Evolutionary conservation across 2,888 invertebrate genomes (phyloP), one percentile per base, ranked within the genome.

Genomic region (Limnephilus marmoratus): DNA sequence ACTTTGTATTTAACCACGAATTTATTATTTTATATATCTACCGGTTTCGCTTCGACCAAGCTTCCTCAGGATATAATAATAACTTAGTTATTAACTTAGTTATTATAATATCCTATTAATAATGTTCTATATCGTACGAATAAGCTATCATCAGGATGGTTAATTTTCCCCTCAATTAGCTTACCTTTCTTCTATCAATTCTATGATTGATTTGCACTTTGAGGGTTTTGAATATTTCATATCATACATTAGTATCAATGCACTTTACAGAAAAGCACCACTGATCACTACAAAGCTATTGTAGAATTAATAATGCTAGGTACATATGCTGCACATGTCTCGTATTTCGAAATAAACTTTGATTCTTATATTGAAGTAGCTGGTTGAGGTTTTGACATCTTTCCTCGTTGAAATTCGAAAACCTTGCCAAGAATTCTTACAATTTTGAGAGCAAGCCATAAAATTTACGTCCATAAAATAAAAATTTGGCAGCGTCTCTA

Each of bases 161-260:
- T n/a, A n/a, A n/a, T n/a, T n/a, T n/a, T n/a, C n/a, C n/a, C 1
- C 24, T 68, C 24, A 68, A 24, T 68, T 4, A 53, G 18, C 53
- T 7, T 18, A 24, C 68, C 7, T 24, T 24, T 68, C 18, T 68
- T 68, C 24, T 9, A 2, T 31, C 87, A 87, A 87, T 87, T 68
- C 7, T 29, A 11, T 87, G 87, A 87, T 87, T 87, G 87, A 87
- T 87, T 29, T 87, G 37, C 24, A 11, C 37, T 83, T 83, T 37
- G 34, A 37, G 24, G 18, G 18, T 34, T 68, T 31, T 34, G 34
- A 68, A 87, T 68, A 87, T 31, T 34, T 83, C 31, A 49, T 49
- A 12, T 2, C 9, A 49, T 49, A 45, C 13, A 15, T 49, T 49
- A 3, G 15, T 49, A 49, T 49, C 49, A 83, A 9, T 37, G 37